Percentiles rank a stretch among this genome's conserved stretches.
phyloP scores from a whole-genome alignment of 1,140 invertebrate genomes.

The Lasaia peninsularis region DNA sequence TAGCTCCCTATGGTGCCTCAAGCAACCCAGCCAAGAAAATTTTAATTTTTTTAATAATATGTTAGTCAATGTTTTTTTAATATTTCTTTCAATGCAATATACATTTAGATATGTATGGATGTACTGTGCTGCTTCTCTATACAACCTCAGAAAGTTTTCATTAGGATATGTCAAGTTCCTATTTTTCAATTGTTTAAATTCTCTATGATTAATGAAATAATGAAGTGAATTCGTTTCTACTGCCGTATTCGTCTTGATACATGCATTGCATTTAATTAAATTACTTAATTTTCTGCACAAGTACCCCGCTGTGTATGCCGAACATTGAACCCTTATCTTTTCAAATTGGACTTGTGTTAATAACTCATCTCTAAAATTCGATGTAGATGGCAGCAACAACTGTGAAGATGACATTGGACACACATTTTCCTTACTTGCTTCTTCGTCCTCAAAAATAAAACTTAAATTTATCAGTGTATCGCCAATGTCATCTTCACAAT shows the following conservation, averaged over 20 bases:
- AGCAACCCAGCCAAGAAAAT: too few relatives aligned
- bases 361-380: too few relatives aligned
- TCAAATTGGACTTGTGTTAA: not conserved
- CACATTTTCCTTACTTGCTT: too few relatives aligned
- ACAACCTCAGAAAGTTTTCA: too few relatives aligned
- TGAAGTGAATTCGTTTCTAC: not conserved
- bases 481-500: slow-evolving; percentile 2
- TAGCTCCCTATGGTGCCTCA: too few relatives aligned
- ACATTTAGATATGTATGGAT: too few relatives aligned
- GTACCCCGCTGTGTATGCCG: not conserved
- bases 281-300: not conserved
- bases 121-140: too few relatives aligned
- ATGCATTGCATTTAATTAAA: not conserved
- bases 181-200: not conserved
- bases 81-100: too few relatives aligned
- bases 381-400: too few relatives aligned
- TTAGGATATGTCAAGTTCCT: not conserved
- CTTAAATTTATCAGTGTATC: not conserved
- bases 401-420: too few relatives aligned
- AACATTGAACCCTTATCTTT: not conserved
- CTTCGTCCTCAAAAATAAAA: not conserved
- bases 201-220: not conserved
- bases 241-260: not conserved
- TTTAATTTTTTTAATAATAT: too few relatives aligned
- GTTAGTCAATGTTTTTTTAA: too few relatives aligned